Conservation (phyloP, 2,888 invertebrate species). For the Leptinotarsa haldemani region DNA sequence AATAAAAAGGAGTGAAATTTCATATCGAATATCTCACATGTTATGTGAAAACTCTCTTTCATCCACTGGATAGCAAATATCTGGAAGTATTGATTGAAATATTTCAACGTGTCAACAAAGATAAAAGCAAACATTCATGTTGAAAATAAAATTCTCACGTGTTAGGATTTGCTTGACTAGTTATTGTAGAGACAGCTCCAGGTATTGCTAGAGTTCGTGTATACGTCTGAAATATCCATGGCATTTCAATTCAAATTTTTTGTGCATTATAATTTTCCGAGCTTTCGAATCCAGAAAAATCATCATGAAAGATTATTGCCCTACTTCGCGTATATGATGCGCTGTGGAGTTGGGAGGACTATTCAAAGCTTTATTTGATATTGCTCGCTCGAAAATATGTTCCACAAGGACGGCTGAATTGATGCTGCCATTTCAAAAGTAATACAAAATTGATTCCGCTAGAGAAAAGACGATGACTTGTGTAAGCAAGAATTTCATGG, state of each 20-base stretch:
- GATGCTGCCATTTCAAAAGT: no score
- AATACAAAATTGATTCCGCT: no score
- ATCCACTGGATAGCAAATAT: neutral
- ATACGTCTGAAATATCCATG: conserved; percentile 18
- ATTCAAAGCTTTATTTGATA: no score
- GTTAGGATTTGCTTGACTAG: conserved; percentile 9
- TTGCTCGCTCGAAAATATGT: no score
- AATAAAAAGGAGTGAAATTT: no score
- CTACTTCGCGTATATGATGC: no score
- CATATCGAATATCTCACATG: no score
- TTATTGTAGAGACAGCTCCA: conserved; percentile 18
- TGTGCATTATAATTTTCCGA: neutral
- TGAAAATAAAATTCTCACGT: neutral
- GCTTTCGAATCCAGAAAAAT: neutral
- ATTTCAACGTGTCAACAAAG: neutral
- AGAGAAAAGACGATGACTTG: no score
- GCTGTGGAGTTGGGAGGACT: no score
- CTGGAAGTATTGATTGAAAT: conserved; percentile 8
- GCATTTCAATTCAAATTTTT: neutral
- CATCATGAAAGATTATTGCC: neutral
- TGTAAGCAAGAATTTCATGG: no score
- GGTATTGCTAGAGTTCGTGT: conserved; percentile 17
- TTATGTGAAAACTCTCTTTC: neutral
- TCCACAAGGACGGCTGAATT: no score
- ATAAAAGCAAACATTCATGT: neutral